phyloP scores from a whole-genome alignment of 2,888 invertebrate species.

The Alentia gelatinosa region DNA sequence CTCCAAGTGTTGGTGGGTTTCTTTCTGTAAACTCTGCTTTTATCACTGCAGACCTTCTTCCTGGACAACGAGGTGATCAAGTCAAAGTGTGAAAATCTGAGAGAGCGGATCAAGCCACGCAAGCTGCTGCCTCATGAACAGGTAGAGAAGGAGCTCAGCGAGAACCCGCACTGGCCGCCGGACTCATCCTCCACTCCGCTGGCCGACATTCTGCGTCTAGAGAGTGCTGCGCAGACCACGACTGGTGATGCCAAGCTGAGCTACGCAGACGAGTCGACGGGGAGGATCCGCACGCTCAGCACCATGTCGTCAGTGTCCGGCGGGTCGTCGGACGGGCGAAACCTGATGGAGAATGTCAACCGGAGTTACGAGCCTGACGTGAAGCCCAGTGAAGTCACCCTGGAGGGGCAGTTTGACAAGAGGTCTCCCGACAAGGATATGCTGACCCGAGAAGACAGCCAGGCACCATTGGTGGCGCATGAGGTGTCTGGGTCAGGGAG shows the following conservation, averaged over 20 bases:
- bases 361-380: background rate
- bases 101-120: conserved; percentile 78
- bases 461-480: background rate
- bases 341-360: background rate
- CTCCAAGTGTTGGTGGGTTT: background rate
- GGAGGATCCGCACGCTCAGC: conserved; percentile 12
- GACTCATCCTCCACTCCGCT: conserved; percentile 62
- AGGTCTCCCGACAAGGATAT: background rate
- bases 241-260: background rate
- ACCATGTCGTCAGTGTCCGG: conserved; percentile 23
- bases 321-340: background rate
- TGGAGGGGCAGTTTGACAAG: background rate
- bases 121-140: conserved; percentile 83
- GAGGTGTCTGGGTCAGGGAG: background rate
- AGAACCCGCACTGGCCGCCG: conserved; percentile 82
- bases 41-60: conserved; percentile 53
- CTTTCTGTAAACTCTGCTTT: background rate
- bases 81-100: conserved; percentile 76
- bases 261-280: background rate
- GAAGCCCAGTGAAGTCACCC: background rate
- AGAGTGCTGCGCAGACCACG: background rate
- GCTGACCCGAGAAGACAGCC: background rate
- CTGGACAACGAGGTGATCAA: conserved; percentile 49
- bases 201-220: conserved; percentile 61
- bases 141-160: conserved; percentile 83